Conservation (phyloP, 1,140 invertebrate species). For the Orius insidiosus region DNA sequence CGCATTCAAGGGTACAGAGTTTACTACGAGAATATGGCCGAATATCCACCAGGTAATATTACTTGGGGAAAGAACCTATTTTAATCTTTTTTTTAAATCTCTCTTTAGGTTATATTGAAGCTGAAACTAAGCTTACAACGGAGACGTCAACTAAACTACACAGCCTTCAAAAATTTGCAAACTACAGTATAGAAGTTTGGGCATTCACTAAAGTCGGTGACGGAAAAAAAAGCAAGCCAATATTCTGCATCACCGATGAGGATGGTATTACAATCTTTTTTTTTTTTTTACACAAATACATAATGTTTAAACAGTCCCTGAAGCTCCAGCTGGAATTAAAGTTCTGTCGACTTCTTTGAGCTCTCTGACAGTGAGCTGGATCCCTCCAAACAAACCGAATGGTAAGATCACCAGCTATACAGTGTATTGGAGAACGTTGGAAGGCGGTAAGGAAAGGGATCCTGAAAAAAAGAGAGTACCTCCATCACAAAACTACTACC, state of each 20-base stretch:
- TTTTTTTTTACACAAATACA: constrained; percentile 2
- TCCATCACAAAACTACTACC: constrained; percentile 22
- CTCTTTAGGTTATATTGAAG: constrained; percentile 20
- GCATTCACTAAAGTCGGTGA: constrained; percentile 39
- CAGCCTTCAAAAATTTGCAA: constrained; percentile 33
- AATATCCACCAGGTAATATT: constrained; percentile 15
- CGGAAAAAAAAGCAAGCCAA: constrained; percentile 30
- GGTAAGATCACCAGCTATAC: constrained; percentile 31
- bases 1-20: constrained; percentile 65
- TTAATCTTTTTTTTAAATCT: background rate
- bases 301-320: constrained; percentile 26
- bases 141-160: constrained; percentile 17
- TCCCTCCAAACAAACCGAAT: constrained; percentile 30
- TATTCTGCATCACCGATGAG: constrained; percentile 35
- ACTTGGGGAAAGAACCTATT: background rate
- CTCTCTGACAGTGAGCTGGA: constrained; percentile 30
- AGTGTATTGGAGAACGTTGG: constrained; percentile 27
- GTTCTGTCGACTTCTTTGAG: constrained; percentile 26
- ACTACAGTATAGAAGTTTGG: constrained; percentile 36
- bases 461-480: constrained; percentile 19
- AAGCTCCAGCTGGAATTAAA: constrained; percentile 30
- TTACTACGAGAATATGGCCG: constrained; percentile 44
- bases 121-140: constrained; percentile 18
- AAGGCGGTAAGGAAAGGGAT: constrained; percentile 26
- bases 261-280: constrained; percentile 17